A percentile compares a stretch with the other conserved stretches of the same genome.
Conservation (phyloP, 2,113 vertebrate species). For the Gopherus evgoodei region DNA sequence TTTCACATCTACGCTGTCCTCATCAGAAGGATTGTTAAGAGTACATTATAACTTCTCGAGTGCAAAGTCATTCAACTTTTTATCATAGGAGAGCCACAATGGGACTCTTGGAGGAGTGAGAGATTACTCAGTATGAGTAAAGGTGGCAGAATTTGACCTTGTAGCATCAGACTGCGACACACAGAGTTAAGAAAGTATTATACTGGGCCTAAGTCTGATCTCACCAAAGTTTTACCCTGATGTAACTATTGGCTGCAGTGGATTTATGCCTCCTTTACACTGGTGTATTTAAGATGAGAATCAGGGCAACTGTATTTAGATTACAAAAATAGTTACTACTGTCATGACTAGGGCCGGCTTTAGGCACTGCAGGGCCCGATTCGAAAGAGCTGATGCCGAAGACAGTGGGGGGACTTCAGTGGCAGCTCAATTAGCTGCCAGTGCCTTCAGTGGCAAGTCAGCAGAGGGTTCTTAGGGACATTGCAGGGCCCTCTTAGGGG, state of each 20-base stretch:
- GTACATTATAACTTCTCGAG: constrained; percentile 30
- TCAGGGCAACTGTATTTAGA: neutral
- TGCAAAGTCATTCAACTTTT: constrained; percentile 61
- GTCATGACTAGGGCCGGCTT: too few relatives aligned
- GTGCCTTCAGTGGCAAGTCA: too few relatives aligned
- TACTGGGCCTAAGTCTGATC: neutral
- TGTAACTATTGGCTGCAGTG: neutral
- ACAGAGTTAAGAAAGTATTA: neutral
- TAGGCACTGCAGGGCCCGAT: too few relatives aligned
- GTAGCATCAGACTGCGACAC: neutral
- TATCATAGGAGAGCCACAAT: neutral
- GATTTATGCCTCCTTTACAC: neutral
- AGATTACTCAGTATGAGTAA: neutral
- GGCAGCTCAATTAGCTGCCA: too few relatives aligned
- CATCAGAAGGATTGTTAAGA: constrained; percentile 17
- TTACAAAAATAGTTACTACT: neutral
- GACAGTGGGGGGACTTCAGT: too few relatives aligned
- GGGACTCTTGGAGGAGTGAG: neutral
- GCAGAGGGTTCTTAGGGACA: too few relatives aligned
- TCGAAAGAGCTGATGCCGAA: too few relatives aligned
- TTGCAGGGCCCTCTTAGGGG: too few relatives aligned
- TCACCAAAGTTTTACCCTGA: constrained; percentile 7
- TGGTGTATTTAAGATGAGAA: constrained; percentile 19
- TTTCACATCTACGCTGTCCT: neutral
- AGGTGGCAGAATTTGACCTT: neutral